Evolutionary conservation across 53 echinoderm and acorn worm species (phyloP), one percentile per base, ranked within the genome.

Genomic region (Stichopus horrens): DNA sequence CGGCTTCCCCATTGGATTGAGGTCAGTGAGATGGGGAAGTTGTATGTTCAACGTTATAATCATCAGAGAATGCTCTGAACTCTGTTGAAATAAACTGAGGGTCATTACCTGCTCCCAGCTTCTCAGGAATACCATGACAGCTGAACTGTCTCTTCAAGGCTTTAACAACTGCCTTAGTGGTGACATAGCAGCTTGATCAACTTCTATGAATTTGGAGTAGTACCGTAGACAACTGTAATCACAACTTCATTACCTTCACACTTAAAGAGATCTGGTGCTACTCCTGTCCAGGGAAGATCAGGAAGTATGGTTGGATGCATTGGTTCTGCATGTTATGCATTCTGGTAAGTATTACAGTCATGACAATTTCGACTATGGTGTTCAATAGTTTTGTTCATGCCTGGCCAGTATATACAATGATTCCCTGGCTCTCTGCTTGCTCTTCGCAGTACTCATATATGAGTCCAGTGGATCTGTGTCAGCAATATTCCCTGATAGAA

Each of bases 371-470:
- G 9, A 10, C 80, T 88, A 5, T 88, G 21, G 11, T 79, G 52
- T n/a, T 78, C 55, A 13, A 91, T 81, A 55, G 88, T 73, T 73
- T 88, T 52, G n/a, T 66, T 78, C 91, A 91, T 91, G 22, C 88
- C 58, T 13, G 94, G 93, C 92, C 91, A 94, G 84, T 87, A 94
- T 16, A n/a, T n/a, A n/a, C n/a, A 94, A 53, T 18, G 90, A 66
- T 78, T 91, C 91, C 22, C 91, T 86, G 19, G 89, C 94, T 10
- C 88, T 20, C 53, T 92, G 89, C 58, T 92, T 92, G 83, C 89
- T 91, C 52, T 89, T 92, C 37, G 88, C 90, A 23, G 92, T 89
- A 5, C 92, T 88, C 16, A 90, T 75, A 54, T 86, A 58, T 94
- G 90, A 18, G 93, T 83, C 0, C 10, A 3, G n/a, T 4, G 14